Percentiles rank a stretch among this genome's conserved stretches.
Conservation (phyloP, 2,888 invertebrate genomes). For the Athalia circularis region DNA sequence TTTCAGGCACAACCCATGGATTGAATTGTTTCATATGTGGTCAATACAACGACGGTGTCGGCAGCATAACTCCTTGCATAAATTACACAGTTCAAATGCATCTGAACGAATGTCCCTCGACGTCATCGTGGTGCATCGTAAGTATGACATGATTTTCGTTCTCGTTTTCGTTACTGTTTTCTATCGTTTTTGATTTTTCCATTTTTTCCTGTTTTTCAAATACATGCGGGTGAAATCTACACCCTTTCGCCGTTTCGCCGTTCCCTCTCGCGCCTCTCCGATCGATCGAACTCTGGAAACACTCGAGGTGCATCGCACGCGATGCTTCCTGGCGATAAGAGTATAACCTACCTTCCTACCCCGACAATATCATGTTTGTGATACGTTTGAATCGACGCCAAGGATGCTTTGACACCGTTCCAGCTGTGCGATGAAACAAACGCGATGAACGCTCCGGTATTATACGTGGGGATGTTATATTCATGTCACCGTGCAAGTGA, state of each 20-base stretch:
- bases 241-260: not conserved
- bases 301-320: constrained; percentile 10
- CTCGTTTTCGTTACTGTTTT: too few species aligned
- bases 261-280: not conserved
- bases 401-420: constrained; percentile 64
- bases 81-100: constrained; percentile 82
- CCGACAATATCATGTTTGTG: constrained; percentile 29
- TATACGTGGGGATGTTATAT: not conserved
- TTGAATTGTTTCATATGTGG: constrained; percentile 87
- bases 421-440: constrained; percentile 60
- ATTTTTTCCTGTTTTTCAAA: not conserved
- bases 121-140: constrained; percentile 85
- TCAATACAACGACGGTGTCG: constrained; percentile 90
- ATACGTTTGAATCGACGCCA: constrained; percentile 55
- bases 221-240: not conserved
- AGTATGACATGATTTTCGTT: too few species aligned
- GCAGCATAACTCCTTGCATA: constrained; percentile 89
- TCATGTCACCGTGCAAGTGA: not conserved
- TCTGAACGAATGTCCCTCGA: constrained; percentile 81
- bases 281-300: constrained; percentile 33
- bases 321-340: constrained; percentile 23
- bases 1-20: constrained; percentile 73
- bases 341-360: not conserved
- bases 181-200: not conserved
- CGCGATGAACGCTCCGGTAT: constrained; percentile 26